Evolutionary conservation across 2,113 vertebrate genomes (phyloP).

Genomic region (Mohoua ochrocephala): DNA sequence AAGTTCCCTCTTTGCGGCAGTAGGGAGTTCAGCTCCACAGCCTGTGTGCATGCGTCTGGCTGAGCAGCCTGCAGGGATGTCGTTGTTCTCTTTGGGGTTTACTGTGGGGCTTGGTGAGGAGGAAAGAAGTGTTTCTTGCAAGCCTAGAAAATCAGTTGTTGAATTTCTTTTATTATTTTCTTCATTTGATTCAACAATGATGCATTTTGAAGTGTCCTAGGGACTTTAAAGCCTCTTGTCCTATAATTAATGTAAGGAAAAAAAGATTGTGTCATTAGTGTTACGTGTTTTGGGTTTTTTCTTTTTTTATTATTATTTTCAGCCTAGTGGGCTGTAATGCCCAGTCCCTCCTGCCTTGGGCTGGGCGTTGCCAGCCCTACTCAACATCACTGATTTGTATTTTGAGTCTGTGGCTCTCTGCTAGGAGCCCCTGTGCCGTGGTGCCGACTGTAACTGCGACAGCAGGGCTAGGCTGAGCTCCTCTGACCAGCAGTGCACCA

Average conservation of each 20-base stretch:
- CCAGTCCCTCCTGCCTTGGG: neutral
- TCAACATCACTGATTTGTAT: neutral
- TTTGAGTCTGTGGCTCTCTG: neutral
- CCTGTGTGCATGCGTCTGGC: neutral
- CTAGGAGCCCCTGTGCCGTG: neutral
- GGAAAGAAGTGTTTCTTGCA: neutral
- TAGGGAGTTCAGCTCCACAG: neutral
- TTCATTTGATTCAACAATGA: neutral
- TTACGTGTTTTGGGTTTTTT: rapidly evolving
- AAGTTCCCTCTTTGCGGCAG: neutral
- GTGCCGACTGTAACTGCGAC: rapidly evolving
- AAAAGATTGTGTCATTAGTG: neutral
- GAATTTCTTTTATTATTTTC: neutral
- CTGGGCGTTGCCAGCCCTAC: neutral
- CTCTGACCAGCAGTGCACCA: rapidly evolving
- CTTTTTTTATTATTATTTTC: neutral
- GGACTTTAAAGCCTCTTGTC: neutral
- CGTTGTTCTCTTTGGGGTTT: neutral
- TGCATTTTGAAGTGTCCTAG: neutral
- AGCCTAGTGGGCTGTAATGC: neutral
- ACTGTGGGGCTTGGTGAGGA: rapidly evolving
- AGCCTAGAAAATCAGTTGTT: neutral
- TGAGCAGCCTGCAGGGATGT: neutral
- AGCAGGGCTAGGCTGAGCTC: neutral
- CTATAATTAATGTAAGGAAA: neutral